Base-by-base conservation (phyloP, 2,113 vertebrate genomes). In the Speoplatyrhinus poulsoni region DNA sequence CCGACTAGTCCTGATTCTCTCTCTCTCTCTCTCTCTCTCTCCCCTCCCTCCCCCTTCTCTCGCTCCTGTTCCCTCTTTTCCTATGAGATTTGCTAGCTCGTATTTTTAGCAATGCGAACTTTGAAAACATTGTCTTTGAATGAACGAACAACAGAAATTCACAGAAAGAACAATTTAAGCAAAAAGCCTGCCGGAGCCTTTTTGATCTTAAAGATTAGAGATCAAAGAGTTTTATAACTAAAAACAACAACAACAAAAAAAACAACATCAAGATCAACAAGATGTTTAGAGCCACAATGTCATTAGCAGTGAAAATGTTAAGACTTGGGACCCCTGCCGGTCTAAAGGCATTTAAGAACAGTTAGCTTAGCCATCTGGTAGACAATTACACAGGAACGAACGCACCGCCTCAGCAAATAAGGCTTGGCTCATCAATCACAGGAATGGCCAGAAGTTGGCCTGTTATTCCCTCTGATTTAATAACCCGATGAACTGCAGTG, bases 341-440 rank as follows among this genome's bases (percentile, higher is more conserved):
- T 89, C 83, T 89, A 90, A 91, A 92, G 86, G 91, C 90, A 89
- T 91, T 92, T 91, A 91, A 90, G 92, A 92, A 87, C 90, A 91
- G 89, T 92, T 92, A 93, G 90, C 90, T 91, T 91, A 92, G 92
- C 93, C 93, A 93, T 93, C 92, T 94, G 92, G 87, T 91, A 88
- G 90, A 94, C 91, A 93, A 93, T 92, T 93, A 94, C 91, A 87
- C 78, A 70, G 91, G 89, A 92, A 94, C 91, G 92, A 94, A 93
- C 89, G 90, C 84, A 88, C 90, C 86, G 91, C 91, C 92, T 94
- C 93, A 94, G 92, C 92, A 93, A 92, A 92, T 92, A 91, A 91
- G 91, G 88, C 87, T 82, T 70, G 88, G 88, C 87, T 93, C 92
- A 94, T 94, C 92, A 93, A 93, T 94, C 92, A 94, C 82, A 4